Conservation (phyloP, 2,113 vertebrate species). For the Pygoscelis antarcticus region DNA sequence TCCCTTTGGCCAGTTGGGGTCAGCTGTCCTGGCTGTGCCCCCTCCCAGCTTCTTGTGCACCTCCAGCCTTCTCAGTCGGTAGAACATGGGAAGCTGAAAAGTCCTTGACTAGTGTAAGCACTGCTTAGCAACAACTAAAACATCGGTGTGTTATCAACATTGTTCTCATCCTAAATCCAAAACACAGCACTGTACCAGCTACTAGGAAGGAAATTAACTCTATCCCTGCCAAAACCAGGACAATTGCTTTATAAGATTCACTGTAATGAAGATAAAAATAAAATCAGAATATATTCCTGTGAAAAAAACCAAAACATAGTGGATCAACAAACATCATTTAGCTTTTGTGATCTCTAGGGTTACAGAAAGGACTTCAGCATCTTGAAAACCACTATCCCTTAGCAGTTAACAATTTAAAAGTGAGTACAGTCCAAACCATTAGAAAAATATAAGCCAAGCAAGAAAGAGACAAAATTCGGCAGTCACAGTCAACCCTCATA, state of each 20-base stretch:
- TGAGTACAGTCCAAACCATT: rapidly evolving
- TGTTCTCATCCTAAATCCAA: too few relatives aligned
- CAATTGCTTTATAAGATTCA: neutral
- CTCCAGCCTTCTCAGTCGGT: too few relatives aligned
- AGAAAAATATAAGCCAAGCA: neutral
- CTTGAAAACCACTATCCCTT: neutral
- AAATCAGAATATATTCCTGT: neutral
- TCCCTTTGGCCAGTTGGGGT: too few relatives aligned
- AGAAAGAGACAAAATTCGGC: neutral
- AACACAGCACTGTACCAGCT: too few relatives aligned
- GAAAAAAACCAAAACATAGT: neutral
- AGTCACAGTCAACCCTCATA: neutral
- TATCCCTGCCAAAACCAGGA: too few relatives aligned
- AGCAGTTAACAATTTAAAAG: neutral
- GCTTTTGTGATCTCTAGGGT: neutral
- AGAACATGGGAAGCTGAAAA: too few relatives aligned
- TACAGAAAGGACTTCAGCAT: neutral
- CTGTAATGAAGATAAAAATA: neutral
- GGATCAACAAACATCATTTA: neutral
- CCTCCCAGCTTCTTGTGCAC: too few relatives aligned
- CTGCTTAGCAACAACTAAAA: too few relatives aligned
- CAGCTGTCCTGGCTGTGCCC: too few relatives aligned
- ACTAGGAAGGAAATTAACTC: too few relatives aligned
- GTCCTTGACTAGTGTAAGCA: too few relatives aligned
- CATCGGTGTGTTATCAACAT: too few relatives aligned